Evolutionary conservation across 2,888 invertebrate species (phyloP).

Genomic region (Spialia ferax): DNA sequence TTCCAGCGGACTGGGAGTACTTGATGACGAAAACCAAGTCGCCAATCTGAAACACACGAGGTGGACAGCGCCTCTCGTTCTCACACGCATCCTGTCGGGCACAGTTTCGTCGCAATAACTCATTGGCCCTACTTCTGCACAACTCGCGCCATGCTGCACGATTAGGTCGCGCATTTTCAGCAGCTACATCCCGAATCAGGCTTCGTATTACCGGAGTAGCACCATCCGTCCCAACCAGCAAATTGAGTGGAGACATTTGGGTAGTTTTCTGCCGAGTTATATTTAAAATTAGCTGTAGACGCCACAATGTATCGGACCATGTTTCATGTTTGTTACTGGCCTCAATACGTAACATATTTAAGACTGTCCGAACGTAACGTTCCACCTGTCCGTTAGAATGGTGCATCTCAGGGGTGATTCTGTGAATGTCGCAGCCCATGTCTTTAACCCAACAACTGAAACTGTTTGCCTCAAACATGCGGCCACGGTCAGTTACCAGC

Average conservation of each 20-base stretch:
- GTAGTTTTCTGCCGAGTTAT: neutral
- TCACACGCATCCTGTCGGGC: neutral
- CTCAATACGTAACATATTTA: neutral
- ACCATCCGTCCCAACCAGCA: too few relatives aligned
- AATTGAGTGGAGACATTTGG: neutral
- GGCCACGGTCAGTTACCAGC: too few relatives aligned
- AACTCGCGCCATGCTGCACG: neutral
- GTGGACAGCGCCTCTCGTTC: neutral
- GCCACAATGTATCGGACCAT: neutral
- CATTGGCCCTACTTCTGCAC: neutral
- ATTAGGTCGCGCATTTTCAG: too few relatives aligned
- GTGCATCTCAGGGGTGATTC: neutral
- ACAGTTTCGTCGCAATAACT: neutral
- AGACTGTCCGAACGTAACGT: neutral
- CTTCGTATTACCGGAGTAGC: too few relatives aligned
- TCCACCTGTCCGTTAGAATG: neutral
- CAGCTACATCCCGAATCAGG: too few relatives aligned
- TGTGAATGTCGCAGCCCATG: neutral
- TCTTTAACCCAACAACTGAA: too few relatives aligned
- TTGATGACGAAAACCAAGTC: neutral
- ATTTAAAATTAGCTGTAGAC: neutral
- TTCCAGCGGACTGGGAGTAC: neutral
- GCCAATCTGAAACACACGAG: neutral
- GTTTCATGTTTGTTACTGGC: neutral
- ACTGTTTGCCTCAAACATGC: too few relatives aligned